Base-by-base conservation (phyloP, 2,113 vertebrate species). In the Triplophysa tibetana region DNA sequence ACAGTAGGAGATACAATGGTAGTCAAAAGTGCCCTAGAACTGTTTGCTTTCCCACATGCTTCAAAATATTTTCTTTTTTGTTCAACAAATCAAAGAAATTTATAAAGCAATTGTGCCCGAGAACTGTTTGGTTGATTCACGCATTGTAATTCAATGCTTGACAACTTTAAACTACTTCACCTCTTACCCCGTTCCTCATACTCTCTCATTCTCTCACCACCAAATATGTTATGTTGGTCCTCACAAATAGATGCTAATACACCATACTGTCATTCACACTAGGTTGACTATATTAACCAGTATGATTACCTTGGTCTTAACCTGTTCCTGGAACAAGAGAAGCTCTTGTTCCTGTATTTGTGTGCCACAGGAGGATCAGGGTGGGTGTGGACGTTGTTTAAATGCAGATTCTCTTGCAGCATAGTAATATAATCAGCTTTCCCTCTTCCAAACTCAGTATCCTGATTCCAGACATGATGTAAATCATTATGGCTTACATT, bases 401-500 rank as follows among this genome's bases (percentile, higher is more conserved):
- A 60, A 43, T 60, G 29, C 70, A 73, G 50, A 73, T 74, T 14
- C 26, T 21, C 54, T 38, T 61, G 70, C 56, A 61, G 33, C 70
- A 24, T 56, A 38, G 6, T 33, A 26, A 72, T 21, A 58, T 38
- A 67, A 58, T 23, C 33, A 38, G 26, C 2, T 23, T 21, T 14
- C 8, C 24, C 62, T 23, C 23, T 11, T 11, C 2, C 26, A 29
- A 48, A 24, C 41, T 24, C 8, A 9, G 10, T 16, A 8, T 64
- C 43, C 10, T 64, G 43, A 12, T 63, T 16, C 26, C 33, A 10
- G 14, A 52, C 43, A 19, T 50, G 13, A 50, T 41, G 12, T 45
- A 24, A 62, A 75, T 62, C 72, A 16, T 63, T 29, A 74, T 60
- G 70, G 26, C 41, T 23, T 26, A 77, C 62, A 76, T 52, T 64